Conservation (phyloP, 2,113 vertebrate species). For the Xenopus borealis region DNA sequence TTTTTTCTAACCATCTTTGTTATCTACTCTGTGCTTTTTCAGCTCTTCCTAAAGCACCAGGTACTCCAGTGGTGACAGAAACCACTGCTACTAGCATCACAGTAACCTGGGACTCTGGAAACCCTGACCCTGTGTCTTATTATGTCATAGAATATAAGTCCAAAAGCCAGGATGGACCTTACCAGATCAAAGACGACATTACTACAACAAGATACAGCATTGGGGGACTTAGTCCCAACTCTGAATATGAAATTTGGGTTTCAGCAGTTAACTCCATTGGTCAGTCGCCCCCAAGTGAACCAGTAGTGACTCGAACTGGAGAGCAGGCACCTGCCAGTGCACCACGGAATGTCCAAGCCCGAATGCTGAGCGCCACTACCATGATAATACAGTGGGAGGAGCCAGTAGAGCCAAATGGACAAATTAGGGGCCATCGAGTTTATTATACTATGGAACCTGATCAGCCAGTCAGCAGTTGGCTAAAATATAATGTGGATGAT, state of each 20-base stretch:
- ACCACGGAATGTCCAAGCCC: slow-evolving; percentile 86
- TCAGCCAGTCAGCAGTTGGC: slow-evolving; percentile 86
- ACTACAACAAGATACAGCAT: slow-evolving; percentile 98
- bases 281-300: slow-evolving; percentile 91
- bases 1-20: too few species aligned
- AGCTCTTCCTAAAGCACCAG: slow-evolving; percentile 95
- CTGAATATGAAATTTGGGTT: slow-evolving; percentile 94
- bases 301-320: slow-evolving; percentile 88
- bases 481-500: slow-evolving; percentile 95
- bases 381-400: slow-evolving; percentile 98
- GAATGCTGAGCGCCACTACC: slow-evolving; percentile 89
- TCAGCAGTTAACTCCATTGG: slow-evolving; percentile 94
- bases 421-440: slow-evolving; percentile 91
- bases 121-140: slow-evolving; percentile 91
- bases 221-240: slow-evolving; percentile 95
- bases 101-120: slow-evolving; percentile 97
- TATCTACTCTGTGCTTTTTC: background rate
- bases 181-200: slow-evolving; percentile 92
- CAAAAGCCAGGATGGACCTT: slow-evolving; percentile 89
- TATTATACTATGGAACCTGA: slow-evolving; percentile 95
- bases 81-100: slow-evolving; percentile 98
- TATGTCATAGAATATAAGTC: slow-evolving; percentile 96
- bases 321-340: slow-evolving; percentile 94
- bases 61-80: slow-evolving; percentile 89
- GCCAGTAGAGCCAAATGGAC: slow-evolving; percentile 93